Evolutionary conservation across 2,797 vertebrate species (phyloP), one percentile per base, ranked within the genome.

Genomic region (Anguilla megastoma): DNA sequence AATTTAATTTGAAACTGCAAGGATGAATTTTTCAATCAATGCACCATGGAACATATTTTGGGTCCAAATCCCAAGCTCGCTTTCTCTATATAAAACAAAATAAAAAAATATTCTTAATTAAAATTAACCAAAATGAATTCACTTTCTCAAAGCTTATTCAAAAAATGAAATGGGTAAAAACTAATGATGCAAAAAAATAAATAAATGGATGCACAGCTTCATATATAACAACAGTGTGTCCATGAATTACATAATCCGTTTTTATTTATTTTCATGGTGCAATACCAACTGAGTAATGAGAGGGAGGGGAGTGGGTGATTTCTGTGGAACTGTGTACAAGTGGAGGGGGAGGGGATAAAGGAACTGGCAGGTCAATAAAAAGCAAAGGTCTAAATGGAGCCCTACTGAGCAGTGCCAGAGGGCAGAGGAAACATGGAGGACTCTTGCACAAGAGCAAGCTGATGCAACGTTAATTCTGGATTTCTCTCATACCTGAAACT

Each of bases 321-420:
- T 36, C 84, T 60, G 18, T 24, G 27, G 45, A 14, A n/a, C 7
- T 50, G 45, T 82, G 45, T 45, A 50, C 21, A 21, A 3, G 52
- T 84, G 85, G 66, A 85, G 86, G 30, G 27, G n/a, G 63, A 27
- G 14, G 76, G 85, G 88, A 86, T 85, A 89, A 88, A 89, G 89
- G 90, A 90, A 86, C 83, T 85, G 86, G 88, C 89, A 90, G 88
- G 89, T 91, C 90, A 88, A 88, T 89, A 91, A 88, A 92, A 89
- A 91, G 90, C 86, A 88, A 87, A 87, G 90, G 87, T 91, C 89
- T 89, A 91, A 88, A 91, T 91, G 91, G 92, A 92, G 90, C 79
- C 50, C 88, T 88, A 89, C 85, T 88, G 88, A 82, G 88, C 86
- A 89, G 88, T 89, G 89, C 91, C 90, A 89, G 90, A 48, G 86